phyloP scores from a whole-genome alignment of 2,797 vertebrate species.

The Brachyalestes nurse region DNA sequence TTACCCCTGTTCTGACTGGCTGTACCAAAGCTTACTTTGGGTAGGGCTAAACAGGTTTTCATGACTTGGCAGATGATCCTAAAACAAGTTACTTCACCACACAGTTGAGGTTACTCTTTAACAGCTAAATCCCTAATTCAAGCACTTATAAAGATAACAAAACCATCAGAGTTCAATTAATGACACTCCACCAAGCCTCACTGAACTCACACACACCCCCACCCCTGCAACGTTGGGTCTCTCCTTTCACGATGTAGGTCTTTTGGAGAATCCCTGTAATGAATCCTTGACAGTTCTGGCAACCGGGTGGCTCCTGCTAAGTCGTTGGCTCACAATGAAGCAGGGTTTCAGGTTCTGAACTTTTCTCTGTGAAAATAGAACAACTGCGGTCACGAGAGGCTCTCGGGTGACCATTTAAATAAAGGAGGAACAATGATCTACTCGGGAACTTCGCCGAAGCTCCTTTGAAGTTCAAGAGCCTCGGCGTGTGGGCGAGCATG shows the following conservation, averaged over 20 bases:
- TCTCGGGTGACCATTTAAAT: conserved; percentile 75
- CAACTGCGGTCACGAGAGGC: conserved; percentile 56
- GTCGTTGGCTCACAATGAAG: conserved; percentile 57
- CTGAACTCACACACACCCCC: conserved; percentile 11
- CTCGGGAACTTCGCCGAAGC: conserved; percentile 60
- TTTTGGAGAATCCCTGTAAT: conserved; percentile 63
- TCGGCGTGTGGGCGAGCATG: conserved; percentile 3
- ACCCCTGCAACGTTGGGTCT: conserved; percentile 53
- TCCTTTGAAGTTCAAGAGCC: conserved; percentile 65
- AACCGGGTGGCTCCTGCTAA: conserved; percentile 67
- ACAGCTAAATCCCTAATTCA: conserved; percentile 24
- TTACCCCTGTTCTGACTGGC: too few species aligned
- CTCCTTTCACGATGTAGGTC: conserved; percentile 66
- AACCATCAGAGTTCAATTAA: conserved; percentile 46
- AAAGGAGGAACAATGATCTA: conserved; percentile 66
- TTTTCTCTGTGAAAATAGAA: conserved; percentile 65
- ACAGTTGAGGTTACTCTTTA: conserved; percentile 11
- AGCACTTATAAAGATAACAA: conserved; percentile 10
- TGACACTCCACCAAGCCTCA: conserved; percentile 33
- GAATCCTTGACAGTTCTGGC: conserved; percentile 69
- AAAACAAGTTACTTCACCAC: conserved; percentile 3
- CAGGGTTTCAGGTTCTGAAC: conserved; percentile 66
- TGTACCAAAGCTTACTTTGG: too few species aligned
- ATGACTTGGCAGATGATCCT: background rate
- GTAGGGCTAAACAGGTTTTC: too few species aligned